Base-by-base conservation (phyloP, 2,888 invertebrate genomes). In the Ephialtes manifestator region DNA sequence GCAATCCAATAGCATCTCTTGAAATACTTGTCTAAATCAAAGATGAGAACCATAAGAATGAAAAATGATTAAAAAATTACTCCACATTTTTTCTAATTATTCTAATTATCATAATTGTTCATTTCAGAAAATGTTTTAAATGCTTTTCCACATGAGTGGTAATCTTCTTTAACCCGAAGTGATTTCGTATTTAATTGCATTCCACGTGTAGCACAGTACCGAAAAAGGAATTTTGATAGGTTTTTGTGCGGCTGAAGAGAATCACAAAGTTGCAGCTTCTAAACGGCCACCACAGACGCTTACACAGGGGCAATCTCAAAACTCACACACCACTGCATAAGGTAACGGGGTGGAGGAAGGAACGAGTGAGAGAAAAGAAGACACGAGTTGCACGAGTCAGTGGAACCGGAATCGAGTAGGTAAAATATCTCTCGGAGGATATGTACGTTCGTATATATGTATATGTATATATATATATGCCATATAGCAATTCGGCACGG, bases 271-370 rank as follows among this genome's bases (percentile, higher is more conserved):
- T 8, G 53, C 53, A 20, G 53, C 18, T 53, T 20, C 53, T 53
- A 53, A 53, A n/a, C 53, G 53, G 53, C n/a, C 18, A n/a, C 15
- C 7, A 10, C 53, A 53, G n/a, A 18, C 8, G 53, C 18, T 24
- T 10, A n/a, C 20, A 53, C 18, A 53, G 53, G 18, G 53, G 53
- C 53, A 53, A 20, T 8, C n/a, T 53, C 8, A 20, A 20, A 20
- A 4, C n/a, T 53, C 53, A 8, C 53, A 18, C 8, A 53, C 53
- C 20, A n/a, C 7, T 20, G 53, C 53, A 35, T 60, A 28, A 68
- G 58, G 48, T 72, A 71, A 24, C 31, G 53, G n/a, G 58, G 31
- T 60, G 43, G 87, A 85, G 84, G 87, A 87, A 88, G 86, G 87
- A 63, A 48, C 67, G 72, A 18, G 58, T 13, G 87, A 53, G 35